Evolutionary conservation across 2,797 vertebrate genomes (phyloP).

Genomic region (Hemitrygon akajei): DNA sequence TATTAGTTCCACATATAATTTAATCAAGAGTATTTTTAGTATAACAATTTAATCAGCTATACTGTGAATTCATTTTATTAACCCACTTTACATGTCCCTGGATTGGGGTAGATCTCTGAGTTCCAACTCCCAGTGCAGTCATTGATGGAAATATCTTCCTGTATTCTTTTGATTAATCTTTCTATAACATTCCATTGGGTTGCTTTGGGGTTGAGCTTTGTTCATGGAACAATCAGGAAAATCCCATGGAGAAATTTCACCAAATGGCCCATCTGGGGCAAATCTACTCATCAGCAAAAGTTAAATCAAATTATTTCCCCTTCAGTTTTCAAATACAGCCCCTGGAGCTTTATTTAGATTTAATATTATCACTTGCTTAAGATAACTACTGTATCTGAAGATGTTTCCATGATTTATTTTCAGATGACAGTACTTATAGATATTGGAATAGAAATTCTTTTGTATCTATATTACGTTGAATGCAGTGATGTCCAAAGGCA

Average conservation of each 20-base stretch:
- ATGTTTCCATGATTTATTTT: not conserved
- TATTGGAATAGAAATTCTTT: no score
- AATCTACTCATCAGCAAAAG: not conserved
- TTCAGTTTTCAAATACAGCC: not conserved
- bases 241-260: not conserved
- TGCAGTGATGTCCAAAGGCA: no score
- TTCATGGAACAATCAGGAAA: conserved; percentile 1
- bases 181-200: conserved; percentile 12
- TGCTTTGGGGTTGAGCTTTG: not conserved
- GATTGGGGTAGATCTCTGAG: conserved; percentile 6
- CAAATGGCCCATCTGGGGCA: not conserved
- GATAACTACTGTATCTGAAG: no score
- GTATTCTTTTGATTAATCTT: conserved; percentile 30
- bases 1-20: no score
- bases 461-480: no score
- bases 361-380: not conserved
- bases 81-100: not conserved
- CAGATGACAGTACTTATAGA: not conserved
- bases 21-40: not conserved
- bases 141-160: conserved; percentile 13
- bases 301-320: not conserved
- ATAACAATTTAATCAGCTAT: conserved; percentile 7
- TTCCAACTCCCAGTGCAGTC: not conserved
- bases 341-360: conserved; percentile 12
- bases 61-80: not conserved